Evolutionary conservation across 2,888 invertebrate species (phyloP), one percentile per base, ranked within the genome.

Genomic region (Tetragnatha montana): DNA sequence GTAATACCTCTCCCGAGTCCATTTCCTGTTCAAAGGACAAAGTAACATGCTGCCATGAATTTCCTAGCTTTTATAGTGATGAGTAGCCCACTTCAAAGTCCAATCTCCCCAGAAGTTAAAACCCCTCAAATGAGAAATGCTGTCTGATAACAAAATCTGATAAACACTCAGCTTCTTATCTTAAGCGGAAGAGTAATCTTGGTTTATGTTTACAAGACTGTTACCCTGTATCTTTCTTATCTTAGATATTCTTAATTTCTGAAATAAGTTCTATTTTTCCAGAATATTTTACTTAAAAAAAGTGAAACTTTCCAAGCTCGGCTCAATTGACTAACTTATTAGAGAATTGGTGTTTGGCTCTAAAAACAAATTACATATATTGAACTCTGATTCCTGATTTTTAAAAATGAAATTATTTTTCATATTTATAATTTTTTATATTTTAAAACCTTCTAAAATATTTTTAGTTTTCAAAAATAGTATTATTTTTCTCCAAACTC

Each of bases 1-100:
- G 60, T 60, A 70, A 89, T 89, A 89, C 89, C 85, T 89, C 89
- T 81, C 89, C 85, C 76, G n/a, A 71, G 74, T 81, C 79, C 73
- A 35, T 50, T 79, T 78, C 83, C 47, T 60, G 21, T 81, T 69
- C 74, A 12, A 60, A 60, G 85, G 81, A 70, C 81, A 89, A 85
- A 81, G 78, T 85, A 73, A 85, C 81, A 81, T 71, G 6, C 60
- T 73, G 51, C 49, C 49, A 71, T 51, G 21, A 10, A 76, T 47
- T 60, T 68, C 85, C 47, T 50, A 0, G 47, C 80, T 81, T 84
- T 81, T 89, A 85, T 85, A 85, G 76, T 71, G 60, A 21, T 71
- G 71, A 70, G 21, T 81, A n/a, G 17, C n/a, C 51, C 47, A 49
- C 49, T 49, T 80, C 69, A 80, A 85, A 51, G 69, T 83, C 83